Evolutionary conservation across 1,140 invertebrate species (phyloP).

Genomic region (Lordiphosa clarofinis): DNA sequence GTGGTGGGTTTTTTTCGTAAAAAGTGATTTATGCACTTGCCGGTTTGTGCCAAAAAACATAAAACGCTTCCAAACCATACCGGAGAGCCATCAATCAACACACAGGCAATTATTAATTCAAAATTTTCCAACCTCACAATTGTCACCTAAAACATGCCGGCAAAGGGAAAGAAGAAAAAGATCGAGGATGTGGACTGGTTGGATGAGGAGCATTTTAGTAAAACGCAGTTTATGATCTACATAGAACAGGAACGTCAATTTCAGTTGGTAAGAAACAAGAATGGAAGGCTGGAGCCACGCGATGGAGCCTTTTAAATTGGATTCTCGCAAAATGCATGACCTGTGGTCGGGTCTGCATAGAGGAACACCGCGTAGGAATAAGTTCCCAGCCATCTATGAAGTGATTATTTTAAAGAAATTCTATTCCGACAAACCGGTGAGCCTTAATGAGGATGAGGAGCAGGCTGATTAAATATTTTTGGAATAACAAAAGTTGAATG

Average conservation of each 20-base stretch:
- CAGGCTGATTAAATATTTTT: too few species aligned
- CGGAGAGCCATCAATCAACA: slow-evolving; percentile 49
- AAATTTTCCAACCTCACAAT: slow-evolving; percentile 10
- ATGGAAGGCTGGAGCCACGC: slow-evolving; percentile 51
- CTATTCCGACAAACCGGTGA: slow-evolving; percentile 58
- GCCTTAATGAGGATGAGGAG: slow-evolving; percentile 29
- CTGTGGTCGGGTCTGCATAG: slow-evolving; percentile 58
- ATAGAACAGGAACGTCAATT: slow-evolving; percentile 68
- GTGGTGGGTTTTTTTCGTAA: slow-evolving; percentile 9
- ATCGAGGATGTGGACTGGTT: slow-evolving; percentile 60
- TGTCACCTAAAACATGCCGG: background rate
- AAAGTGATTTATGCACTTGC: slow-evolving; percentile 56
- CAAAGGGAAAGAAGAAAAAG: slow-evolving; percentile 41
- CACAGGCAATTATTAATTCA: slow-evolving; percentile 37
- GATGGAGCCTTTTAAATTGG: slow-evolving; percentile 66
- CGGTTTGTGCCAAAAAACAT: slow-evolving; percentile 26
- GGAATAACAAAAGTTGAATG: too few species aligned
- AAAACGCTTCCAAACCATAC: slow-evolving; percentile 25
- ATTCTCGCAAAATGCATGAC: slow-evolving; percentile 63
- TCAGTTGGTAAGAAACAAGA: slow-evolving; percentile 55
- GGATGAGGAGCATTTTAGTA: slow-evolving; percentile 55
- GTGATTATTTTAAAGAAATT: slow-evolving; percentile 62
- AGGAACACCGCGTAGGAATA: slow-evolving; percentile 67
- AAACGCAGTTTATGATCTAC: slow-evolving; percentile 63
- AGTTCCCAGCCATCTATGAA: slow-evolving; percentile 57